Evolutionary conservation across 2,888 invertebrate species (phyloP).

Genomic region (Lasioglossum malachurum): DNA sequence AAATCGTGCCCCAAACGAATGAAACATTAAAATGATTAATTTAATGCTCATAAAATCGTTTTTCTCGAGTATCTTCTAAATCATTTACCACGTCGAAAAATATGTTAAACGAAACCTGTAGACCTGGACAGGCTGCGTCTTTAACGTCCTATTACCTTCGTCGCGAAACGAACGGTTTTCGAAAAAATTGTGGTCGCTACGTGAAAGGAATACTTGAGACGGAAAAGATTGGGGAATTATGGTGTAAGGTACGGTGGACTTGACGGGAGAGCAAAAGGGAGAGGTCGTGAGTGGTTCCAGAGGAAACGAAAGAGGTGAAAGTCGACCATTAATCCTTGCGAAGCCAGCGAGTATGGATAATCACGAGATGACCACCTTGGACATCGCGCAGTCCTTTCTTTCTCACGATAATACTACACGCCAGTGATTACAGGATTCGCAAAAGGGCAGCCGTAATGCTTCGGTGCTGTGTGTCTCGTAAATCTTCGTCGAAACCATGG

Average conservation of each 20-base stretch:
- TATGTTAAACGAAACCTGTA: too few relatives aligned
- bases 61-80: too few relatives aligned
- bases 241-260: neutral
- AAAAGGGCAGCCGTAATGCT: conserved; percentile 1
- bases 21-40: too few relatives aligned
- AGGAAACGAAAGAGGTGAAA: conserved; percentile 71
- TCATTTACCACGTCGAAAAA: too few relatives aligned
- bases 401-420: conserved; percentile 68
- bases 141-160: too few relatives aligned
- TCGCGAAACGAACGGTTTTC: too few relatives aligned
- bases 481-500: neutral
- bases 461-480: neutral
- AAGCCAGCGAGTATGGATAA: conserved; percentile 51
- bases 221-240: neutral
- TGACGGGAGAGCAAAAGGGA: conserved; percentile 15
- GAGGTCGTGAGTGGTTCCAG: conserved; percentile 49
- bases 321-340: conserved; percentile 69
- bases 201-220: neutral
- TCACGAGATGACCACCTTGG: conserved; percentile 71
- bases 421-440: conserved; percentile 43
- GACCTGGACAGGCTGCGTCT: too few relatives aligned
- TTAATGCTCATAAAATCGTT: too few relatives aligned
- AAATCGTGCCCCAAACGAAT: too few relatives aligned
- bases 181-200: neutral
- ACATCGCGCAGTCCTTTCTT: conserved; percentile 63